Evolutionary conservation across 2,797 vertebrate species (phyloP).

Genomic region (Lindbergichthys nudifrons): DNA sequence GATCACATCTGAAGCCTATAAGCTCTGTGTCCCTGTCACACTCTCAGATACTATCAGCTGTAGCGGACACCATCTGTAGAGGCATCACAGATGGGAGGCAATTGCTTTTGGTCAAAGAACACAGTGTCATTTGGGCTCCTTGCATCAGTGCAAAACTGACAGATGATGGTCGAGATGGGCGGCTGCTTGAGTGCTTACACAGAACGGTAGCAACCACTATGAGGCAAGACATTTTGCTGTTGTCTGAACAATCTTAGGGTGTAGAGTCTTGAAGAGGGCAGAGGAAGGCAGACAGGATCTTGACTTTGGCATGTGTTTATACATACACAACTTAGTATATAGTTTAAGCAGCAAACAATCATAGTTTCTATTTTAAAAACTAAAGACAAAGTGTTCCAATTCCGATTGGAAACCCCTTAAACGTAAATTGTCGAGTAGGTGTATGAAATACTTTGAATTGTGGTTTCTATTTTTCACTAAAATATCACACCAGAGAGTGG

Average conservation of each 20-base stretch:
- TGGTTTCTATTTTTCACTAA: conserved; percentile 58
- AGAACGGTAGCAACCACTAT: background rate
- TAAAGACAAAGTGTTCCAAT: conserved; percentile 11
- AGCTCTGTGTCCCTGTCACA: conserved; percentile 25
- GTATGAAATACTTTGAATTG: conserved; percentile 52
- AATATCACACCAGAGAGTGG: conserved; percentile 61
- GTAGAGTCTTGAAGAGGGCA: background rate
- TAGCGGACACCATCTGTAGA: conserved; percentile 33
- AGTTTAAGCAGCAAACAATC: conserved; percentile 5
- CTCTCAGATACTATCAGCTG: conserved; percentile 24
- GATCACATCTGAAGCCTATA: conserved; percentile 42
- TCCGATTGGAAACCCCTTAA: conserved; percentile 28
- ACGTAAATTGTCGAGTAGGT: conserved; percentile 29
- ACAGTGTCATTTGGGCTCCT: conserved; percentile 13
- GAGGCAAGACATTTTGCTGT: conserved; percentile 7
- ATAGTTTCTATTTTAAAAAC: background rate
- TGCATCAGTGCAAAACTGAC: conserved; percentile 7
- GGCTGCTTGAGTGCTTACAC: conserved; percentile 23
- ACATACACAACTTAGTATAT: background rate
- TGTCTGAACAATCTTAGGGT: conserved; percentile 16
- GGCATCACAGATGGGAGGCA: conserved; percentile 14
- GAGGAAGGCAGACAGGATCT: conserved; percentile 1
- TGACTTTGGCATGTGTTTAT: background rate
- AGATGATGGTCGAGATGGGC: conserved; percentile 12
- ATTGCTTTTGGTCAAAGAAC: conserved; percentile 34